Conservation (phyloP, 2,888 invertebrate genomes). For the Coelogynopora nodosa region DNA sequence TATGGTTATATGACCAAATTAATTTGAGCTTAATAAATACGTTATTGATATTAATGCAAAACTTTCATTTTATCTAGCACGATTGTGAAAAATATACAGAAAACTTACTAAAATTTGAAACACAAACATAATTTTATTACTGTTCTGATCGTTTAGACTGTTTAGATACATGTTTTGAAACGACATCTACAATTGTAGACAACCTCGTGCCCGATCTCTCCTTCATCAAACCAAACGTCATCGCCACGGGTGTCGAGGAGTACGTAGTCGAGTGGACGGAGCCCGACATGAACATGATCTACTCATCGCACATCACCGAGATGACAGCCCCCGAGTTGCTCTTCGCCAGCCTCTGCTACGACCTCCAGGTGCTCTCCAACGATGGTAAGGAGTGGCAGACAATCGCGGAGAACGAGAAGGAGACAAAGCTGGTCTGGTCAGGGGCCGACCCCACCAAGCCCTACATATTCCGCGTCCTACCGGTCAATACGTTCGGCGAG, state of each 20-base stretch:
- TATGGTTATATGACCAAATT: too few species aligned
- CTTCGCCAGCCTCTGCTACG: slow-evolving; percentile 3
- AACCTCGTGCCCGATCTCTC: slow-evolving; percentile 41
- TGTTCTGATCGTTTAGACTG: too few species aligned
- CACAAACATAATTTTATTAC: too few species aligned
- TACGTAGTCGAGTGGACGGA: slow-evolving; percentile 41
- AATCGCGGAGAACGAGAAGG: slow-evolving; percentile 17
- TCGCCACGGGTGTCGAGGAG: background rate
- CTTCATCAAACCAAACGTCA: slow-evolving; percentile 39
- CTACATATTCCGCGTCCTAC: slow-evolving; percentile 37
- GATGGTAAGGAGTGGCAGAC: background rate
- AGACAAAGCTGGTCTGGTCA: slow-evolving; percentile 34
- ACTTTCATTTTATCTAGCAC: too few species aligned
- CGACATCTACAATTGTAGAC: background rate
- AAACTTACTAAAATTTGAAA: too few species aligned
- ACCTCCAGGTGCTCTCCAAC: slow-evolving; percentile 26
- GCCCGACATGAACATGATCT: slow-evolving; percentile 33
- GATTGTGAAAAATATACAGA: too few species aligned
- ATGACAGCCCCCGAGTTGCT: slow-evolving; percentile 15
- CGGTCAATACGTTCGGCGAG: slow-evolving; percentile 37
- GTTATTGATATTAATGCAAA: too few species aligned
- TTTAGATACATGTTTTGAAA: too few species aligned
- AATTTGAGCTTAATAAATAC: too few species aligned
- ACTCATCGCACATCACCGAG: slow-evolving; percentile 8
- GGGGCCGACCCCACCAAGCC: slow-evolving; percentile 39